Percentiles rank a stretch among this genome's conserved stretches.
Conservation (phyloP, 1,140 invertebrate species). For the Phocides pigmalion region DNA sequence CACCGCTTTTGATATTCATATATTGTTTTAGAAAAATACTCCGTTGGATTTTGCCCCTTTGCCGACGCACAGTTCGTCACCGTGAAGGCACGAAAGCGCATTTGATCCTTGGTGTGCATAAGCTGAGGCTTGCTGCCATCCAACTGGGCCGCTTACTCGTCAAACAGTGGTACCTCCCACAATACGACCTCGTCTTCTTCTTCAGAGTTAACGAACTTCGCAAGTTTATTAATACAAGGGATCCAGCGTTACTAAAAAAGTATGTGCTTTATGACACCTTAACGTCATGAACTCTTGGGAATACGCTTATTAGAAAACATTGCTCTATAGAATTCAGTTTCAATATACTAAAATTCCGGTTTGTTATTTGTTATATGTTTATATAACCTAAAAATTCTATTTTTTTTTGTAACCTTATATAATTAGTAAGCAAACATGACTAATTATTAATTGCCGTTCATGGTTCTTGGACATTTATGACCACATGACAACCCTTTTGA, state of each 20-base stretch:
- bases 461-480: too few species aligned
- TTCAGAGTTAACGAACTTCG: constrained; percentile 88
- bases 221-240: constrained; percentile 83
- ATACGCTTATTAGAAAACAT: too few species aligned
- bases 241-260: constrained; percentile 87
- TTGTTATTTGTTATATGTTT: too few species aligned
- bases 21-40: constrained; percentile 57
- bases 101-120: constrained; percentile 84
- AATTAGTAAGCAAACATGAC: too few species aligned
- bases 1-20: background rate
- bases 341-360: too few species aligned
- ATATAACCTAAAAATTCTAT: too few species aligned
- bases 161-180: constrained; percentile 86
- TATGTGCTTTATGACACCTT: too few species aligned
- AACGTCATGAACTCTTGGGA: too few species aligned
- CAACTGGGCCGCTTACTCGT: constrained; percentile 85
- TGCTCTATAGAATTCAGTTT: too few species aligned
- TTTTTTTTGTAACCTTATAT: too few species aligned
- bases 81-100: constrained; percentile 89
- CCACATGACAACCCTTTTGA: too few species aligned
- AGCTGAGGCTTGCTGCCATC: constrained; percentile 10
- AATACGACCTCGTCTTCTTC: constrained; percentile 88
- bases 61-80: constrained; percentile 84
- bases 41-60: constrained; percentile 84
- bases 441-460: too few species aligned